Percentiles rank a stretch among this genome's conserved stretches.
Evolutionary conservation across 53 echinoderm and acorn worm genomes (phyloP).

Genomic region (Pentamera pediparva): DNA sequence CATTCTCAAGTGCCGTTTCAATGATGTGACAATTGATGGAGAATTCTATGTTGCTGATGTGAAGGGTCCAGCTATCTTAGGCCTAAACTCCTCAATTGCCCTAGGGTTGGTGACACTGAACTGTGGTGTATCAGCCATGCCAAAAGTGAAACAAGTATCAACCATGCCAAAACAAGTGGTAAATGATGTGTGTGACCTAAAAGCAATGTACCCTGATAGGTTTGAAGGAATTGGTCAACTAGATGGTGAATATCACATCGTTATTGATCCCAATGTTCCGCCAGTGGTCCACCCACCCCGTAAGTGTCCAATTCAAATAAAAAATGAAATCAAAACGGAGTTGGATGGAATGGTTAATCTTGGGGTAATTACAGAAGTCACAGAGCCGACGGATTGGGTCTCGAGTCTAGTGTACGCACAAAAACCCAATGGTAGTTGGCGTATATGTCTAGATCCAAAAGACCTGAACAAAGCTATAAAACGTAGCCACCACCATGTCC

Average conservation of each 20-base stretch:
- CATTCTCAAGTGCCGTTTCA: neutral
- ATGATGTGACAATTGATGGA: neutral
- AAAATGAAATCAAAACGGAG: too few relatives aligned
- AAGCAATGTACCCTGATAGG: too few relatives aligned
- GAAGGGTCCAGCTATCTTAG: neutral
- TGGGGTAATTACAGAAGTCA: slow-evolving; percentile 16
- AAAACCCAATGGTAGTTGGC: slow-evolving; percentile 6
- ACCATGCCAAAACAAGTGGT: too few relatives aligned
- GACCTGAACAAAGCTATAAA: slow-evolving; percentile 43
- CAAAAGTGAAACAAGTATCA: too few relatives aligned
- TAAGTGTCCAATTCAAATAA: too few relatives aligned
- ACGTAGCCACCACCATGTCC: slow-evolving; percentile 40
- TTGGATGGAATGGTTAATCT: slow-evolving; percentile 12
- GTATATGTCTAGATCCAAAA: slow-evolving; percentile 51
- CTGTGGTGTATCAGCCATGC: neutral
- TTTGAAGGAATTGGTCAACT: too few relatives aligned
- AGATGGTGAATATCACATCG: too few relatives aligned
- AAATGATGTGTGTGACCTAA: too few relatives aligned
- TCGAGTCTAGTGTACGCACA: neutral
- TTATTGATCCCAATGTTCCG: too few relatives aligned
- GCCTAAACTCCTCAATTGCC: neutral
- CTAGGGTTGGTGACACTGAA: neutral
- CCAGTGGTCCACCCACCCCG: too few relatives aligned
- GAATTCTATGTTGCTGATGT: neutral
- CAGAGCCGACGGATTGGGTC: slow-evolving; percentile 29